Percentiles rank a stretch among this genome's conserved stretches.
Conservation (phyloP, 2,888 invertebrate species). For the Drosophila imparisetae region DNA sequence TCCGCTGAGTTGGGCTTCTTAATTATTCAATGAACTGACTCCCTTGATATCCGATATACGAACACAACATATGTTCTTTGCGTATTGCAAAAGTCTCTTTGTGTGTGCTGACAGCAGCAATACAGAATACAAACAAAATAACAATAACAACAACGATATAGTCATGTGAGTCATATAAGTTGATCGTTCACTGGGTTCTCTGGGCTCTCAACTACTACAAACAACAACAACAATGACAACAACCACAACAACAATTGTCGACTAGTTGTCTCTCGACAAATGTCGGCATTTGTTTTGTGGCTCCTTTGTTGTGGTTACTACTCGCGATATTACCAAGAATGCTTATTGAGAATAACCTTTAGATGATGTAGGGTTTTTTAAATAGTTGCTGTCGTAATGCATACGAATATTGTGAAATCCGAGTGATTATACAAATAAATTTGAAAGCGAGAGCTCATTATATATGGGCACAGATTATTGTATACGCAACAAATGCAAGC, state of each 20-base stretch:
- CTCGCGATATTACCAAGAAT: slow-evolving; percentile 48
- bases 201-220: background rate
- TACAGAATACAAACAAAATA: slow-evolving; percentile 17
- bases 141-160: slow-evolving; percentile 33
- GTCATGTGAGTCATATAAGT: slow-evolving; percentile 52
- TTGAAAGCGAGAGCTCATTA: slow-evolving; percentile 22
- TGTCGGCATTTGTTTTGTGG: slow-evolving; percentile 37
- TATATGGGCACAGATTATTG: slow-evolving; percentile 8
- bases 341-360: slow-evolving; percentile 19
- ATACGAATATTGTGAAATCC: background rate
- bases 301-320: slow-evolving; percentile 43
- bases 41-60: slow-evolving; percentile 43
- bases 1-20: slow-evolving; percentile 58
- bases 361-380: slow-evolving; percentile 56
- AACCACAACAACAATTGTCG: background rate
- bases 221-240: background rate
- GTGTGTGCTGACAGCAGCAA: slow-evolving; percentile 56
- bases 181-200: slow-evolving; percentile 51
- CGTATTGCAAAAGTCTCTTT: slow-evolving; percentile 64
- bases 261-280: slow-evolving; percentile 3
- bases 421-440: slow-evolving; percentile 22
- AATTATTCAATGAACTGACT: slow-evolving; percentile 66
- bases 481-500: slow-evolving; percentile 18
- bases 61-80: slow-evolving; percentile 50
- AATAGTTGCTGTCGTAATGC: slow-evolving; percentile 44